Percentiles rank a stretch among this genome's conserved stretches.
phyloP scores from a whole-genome alignment of 1,140 invertebrate species.

The Whitmania pigra region DNA sequence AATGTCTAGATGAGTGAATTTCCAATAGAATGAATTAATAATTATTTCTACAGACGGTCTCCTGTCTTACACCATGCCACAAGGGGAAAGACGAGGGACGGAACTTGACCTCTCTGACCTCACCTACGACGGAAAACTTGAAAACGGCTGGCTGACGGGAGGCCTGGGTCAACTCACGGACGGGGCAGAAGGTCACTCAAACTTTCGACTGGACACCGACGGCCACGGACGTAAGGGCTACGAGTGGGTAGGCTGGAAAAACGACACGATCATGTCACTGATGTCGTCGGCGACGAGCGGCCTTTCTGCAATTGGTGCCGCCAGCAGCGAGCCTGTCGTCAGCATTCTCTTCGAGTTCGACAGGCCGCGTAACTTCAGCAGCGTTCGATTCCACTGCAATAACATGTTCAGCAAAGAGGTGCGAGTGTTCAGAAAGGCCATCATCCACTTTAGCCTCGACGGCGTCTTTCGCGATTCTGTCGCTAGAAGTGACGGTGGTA shows the following conservation, averaged over 20 bases:
- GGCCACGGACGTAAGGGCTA: slow-evolving; percentile 53
- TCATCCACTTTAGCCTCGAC: slow-evolving; percentile 67
- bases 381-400: slow-evolving; percentile 64
- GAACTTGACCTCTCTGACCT: slow-evolving; percentile 73
- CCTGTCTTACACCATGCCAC: slow-evolving; percentile 66
- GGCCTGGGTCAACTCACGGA: slow-evolving; percentile 80
- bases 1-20: not conserved
- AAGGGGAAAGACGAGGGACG: slow-evolving; percentile 59
- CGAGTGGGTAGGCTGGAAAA: slow-evolving; percentile 82
- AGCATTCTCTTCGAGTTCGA: slow-evolving; percentile 67
- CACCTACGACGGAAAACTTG: slow-evolving; percentile 70
- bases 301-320: not conserved
- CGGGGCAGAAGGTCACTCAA: slow-evolving; percentile 54
- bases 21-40: slow-evolving; percentile 10
- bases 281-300: slow-evolving; percentile 11
- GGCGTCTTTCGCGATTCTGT: slow-evolving; percentile 30
- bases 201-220: slow-evolving; percentile 59
- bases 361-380: slow-evolving; percentile 68
- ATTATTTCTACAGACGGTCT: slow-evolving; percentile 56
- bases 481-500: too few relatives aligned
- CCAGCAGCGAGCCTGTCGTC: slow-evolving; percentile 26
- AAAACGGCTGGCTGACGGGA: slow-evolving; percentile 46
- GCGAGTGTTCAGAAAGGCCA: slow-evolving; percentile 50
- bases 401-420: slow-evolving; percentile 58
- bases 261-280: slow-evolving; percentile 46